Evolutionary conservation across 2,888 invertebrate genomes (phyloP), one percentile per base, ranked within the genome.

Genomic region (Sesia bembeciformis): DNA sequence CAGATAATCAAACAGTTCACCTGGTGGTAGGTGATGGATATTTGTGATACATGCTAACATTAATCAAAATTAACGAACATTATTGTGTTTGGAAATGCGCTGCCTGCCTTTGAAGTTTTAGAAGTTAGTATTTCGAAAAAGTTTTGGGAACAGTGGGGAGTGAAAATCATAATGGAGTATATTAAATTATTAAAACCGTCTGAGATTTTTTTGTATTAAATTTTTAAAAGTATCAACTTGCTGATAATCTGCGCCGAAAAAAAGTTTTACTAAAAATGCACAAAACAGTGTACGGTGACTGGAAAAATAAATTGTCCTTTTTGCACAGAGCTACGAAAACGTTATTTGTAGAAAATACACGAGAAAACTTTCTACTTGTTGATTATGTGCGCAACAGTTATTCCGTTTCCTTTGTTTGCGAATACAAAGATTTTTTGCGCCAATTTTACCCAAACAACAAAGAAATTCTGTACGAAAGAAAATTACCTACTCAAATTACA

Each of bases 341-440:
- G 46, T 46, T 46, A 46, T 46, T 46, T n/a, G 46, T 23, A 3
- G 46, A 46, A 23, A 52, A 52, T 43, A 53, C n/a, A n/a, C 40
- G 46, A 53, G n/a, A 49, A 40, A 53, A 40, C 7, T 43, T 39
- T 7, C 50, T 55, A 55, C 56, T 53, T 56, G 56, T 56, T 56
- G 56, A 56, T 53, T 56, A 56, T 41, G 39, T n/a, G 53, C 53
- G 56, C 56, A 56, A 56, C 56, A 56, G 56, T 40, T 56, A n/a
- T 6, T 8, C 49, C 38, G 4, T 40, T 40, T 53, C 40, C 53
- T 53, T 53, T 53, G 49, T 53, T 53, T 49, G 49, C 49, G 23
- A 46, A 4, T 23, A 46, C 46, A 8, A 46, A 46, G 46, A 46
- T 7, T 7, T 46, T 46, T 23, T 4, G 8, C 46, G 5, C 7